Conservation (phyloP, 2,888 invertebrate genomes). For the Parnassius orleans region DNA sequence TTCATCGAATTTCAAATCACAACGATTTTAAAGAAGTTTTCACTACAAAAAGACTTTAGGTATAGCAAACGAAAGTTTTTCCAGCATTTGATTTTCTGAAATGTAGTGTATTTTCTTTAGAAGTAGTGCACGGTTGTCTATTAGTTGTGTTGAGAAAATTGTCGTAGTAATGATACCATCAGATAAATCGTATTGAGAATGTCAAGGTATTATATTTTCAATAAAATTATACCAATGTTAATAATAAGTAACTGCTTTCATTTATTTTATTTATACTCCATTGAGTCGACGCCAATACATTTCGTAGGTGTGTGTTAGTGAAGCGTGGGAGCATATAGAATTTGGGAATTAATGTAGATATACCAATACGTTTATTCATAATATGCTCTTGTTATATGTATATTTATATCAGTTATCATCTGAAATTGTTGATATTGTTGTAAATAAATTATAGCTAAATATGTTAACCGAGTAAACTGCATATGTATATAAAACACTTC, state of each 20-base stretch:
- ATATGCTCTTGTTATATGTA: constrained; percentile 36
- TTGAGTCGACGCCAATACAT: too few species aligned
- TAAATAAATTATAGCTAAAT: constrained; percentile 66
- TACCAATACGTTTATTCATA: constrained; percentile 26
- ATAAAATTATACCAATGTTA: too few species aligned
- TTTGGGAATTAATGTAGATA: constrained; percentile 25
- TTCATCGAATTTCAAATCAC: too few species aligned
- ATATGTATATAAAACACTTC: constrained; percentile 37
- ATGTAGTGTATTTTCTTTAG: constrained; percentile 12
- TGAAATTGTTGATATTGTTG: constrained; percentile 67
- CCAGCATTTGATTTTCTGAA: too few species aligned
- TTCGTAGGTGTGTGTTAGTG: neutral
- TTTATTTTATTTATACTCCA: too few species aligned
- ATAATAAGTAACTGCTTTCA: too few species aligned
- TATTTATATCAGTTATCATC: constrained; percentile 46
- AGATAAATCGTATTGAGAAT: too few species aligned
- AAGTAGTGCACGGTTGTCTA: constrained; percentile 17
- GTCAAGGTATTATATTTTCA: too few species aligned
- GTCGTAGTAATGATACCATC: constrained; percentile 4
- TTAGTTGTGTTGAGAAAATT: constrained; percentile 12
- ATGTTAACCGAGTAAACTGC: constrained; percentile 47
- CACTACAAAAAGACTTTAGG: too few species aligned
- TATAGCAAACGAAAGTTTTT: too few species aligned
- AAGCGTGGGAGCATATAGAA: constrained; percentile 24
- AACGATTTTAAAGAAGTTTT: too few species aligned